Conservation (phyloP, 2,888 invertebrate species). For the Orchesella flavescens region DNA sequence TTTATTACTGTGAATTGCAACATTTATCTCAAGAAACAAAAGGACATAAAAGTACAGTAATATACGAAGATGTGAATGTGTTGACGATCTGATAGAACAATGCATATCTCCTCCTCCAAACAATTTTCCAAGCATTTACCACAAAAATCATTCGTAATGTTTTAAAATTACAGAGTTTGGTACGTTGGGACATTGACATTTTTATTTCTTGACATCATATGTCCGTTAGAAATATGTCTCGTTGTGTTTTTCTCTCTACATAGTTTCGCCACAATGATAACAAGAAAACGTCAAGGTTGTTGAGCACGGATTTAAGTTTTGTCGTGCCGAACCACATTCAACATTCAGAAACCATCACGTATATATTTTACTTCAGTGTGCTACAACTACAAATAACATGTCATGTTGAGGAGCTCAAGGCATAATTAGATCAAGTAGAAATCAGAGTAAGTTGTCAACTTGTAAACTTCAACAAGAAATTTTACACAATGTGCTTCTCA, state of each 20-base stretch:
- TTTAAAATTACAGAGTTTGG: constrained; percentile 23
- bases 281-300: constrained; percentile 42
- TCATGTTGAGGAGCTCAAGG: not conserved
- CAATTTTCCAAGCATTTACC: constrained; percentile 38
- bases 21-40: not conserved
- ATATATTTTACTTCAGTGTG: not conserved
- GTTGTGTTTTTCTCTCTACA: constrained; percentile 14
- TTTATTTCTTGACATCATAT: constrained; percentile 44
- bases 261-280: constrained; percentile 17
- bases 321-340: constrained; percentile 19
- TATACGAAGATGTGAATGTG: not conserved
- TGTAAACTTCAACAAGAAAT: not conserved
- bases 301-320: constrained; percentile 34
- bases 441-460: not conserved
- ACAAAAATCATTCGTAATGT: constrained; percentile 39
- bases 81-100: not conserved
- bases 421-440: not conserved
- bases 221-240: constrained; percentile 23
- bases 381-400: not conserved
- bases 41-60: not conserved
- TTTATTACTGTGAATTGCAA: constrained; percentile 1
- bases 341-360: constrained; percentile 12
- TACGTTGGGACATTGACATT: constrained; percentile 57
- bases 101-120: not conserved
- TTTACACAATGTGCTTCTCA: no score